These are phyloP conservation scores for Urosaurus nigricauda DNA, from an alignment of 2,797 vertebrate species.

Conservation along the genomic window DNA sequence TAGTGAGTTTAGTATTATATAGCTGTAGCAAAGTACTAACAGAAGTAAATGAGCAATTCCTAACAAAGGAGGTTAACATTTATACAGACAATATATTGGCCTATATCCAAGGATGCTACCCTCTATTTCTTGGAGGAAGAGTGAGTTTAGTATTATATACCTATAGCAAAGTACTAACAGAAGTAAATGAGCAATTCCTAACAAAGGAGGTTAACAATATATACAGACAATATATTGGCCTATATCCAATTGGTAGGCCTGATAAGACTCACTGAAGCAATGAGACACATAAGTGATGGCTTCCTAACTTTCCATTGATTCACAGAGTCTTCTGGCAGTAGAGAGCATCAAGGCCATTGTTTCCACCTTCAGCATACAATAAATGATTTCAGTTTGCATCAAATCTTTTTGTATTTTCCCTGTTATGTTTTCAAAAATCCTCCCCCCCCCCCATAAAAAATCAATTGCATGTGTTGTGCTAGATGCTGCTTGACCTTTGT, in stretches of 20 bases:
- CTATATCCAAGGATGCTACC: not conserved
- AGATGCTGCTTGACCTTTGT: not conserved
- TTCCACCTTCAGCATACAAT: not conserved
- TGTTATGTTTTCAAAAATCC: not conserved
- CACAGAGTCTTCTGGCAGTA: too few relatives aligned
- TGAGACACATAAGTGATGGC: too few relatives aligned
- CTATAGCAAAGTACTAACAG: not conserved
- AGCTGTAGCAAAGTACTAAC: not conserved
- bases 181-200: not conserved
- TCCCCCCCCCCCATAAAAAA: not conserved
- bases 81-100: not conserved
- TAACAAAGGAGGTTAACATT: not conserved
- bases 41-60: not conserved
- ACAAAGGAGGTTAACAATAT: not conserved
- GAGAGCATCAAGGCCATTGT: not conserved
- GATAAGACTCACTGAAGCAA: too few relatives aligned
- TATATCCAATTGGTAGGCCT: too few relatives aligned
- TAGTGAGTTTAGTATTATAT: not conserved
- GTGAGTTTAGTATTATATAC: not conserved
- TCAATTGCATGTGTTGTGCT: not conserved
- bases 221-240: not conserved
- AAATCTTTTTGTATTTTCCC: not conserved
- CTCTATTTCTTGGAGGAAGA: not conserved
- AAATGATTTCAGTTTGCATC: not conserved
- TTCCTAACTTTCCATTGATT: too few relatives aligned